Base-by-base conservation (phyloP, 1,140 invertebrate genomes). In the Microvelia longipes region DNA sequence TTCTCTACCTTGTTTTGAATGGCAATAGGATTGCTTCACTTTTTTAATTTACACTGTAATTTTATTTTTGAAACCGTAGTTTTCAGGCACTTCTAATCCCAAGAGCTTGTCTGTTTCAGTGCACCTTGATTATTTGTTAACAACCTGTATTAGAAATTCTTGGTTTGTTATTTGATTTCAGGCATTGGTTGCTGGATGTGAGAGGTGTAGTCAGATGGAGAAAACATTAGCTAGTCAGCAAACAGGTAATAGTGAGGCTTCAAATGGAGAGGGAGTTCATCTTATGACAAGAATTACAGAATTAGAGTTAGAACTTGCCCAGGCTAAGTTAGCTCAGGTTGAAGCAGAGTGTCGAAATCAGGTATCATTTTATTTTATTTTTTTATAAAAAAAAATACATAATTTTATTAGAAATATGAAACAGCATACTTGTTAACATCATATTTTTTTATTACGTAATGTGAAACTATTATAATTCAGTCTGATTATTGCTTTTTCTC, bases 321-420 rank as follows among this genome's bases (percentile, higher is more conserved):
- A 96, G 78, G 95, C 96, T 0, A 99, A 99, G 78, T 82, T 99
- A 72, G 94, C 94, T 0, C 88, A 98, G 69, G 97, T 98, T 1
- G 94, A 99, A 82, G 91, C 94, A 0, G 92, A 98, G 81, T 98
- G 96, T 82, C 88, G 90, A 75, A 98, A 96, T 83, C 94, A 97
- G 84, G 91, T 91, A 74, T 66, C 35, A 68, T 60, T 29, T 61
- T 68, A 63, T 24, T 28, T 5, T 28, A 61, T 66, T 28, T 64
- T 27, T 13, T 63, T 63, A 11, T 69, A 11, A 5, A 27, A 11
- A 11, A 24, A 13, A 24, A 65, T 65, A 65, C 13, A 65, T 5
- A 5, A 13, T 65, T 13, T 11, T 65, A 65, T 65, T 65, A 11
- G 64, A 65, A n/a, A 13, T 65, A 13, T 27, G 5, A 11, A 65